Evolutionary conservation across 2,888 invertebrate species (phyloP).

Genomic region (Diarsia dahlii): DNA sequence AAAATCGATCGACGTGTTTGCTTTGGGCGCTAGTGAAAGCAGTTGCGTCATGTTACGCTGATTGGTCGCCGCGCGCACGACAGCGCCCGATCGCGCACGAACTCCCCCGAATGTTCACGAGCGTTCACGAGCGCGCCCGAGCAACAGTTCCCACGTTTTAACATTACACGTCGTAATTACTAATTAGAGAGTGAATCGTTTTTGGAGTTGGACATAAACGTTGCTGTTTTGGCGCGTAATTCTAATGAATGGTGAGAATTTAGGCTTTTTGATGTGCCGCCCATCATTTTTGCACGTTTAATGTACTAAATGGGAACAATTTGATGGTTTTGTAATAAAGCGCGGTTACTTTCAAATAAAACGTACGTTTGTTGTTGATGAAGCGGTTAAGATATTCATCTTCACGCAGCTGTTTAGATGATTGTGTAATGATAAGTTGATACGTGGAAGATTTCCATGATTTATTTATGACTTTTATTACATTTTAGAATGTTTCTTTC

Average conservation of each 20-base stretch:
- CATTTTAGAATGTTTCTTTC: slow-evolving; percentile 17
- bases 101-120: slow-evolving; percentile 44
- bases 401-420: slow-evolving; percentile 36
- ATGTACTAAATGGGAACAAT: slow-evolving; percentile 44
- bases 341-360: slow-evolving; percentile 56
- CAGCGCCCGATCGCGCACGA: slow-evolving; percentile 64
- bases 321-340: slow-evolving; percentile 43
- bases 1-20: slow-evolving; percentile 79
- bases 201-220: slow-evolving; percentile 58
- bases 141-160: slow-evolving; percentile 65
- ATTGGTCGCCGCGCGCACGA: slow-evolving; percentile 66
- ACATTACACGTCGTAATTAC: slow-evolving; percentile 54
- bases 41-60: slow-evolving; percentile 80
- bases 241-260: slow-evolving; percentile 53
- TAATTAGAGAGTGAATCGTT: slow-evolving; percentile 63
- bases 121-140: slow-evolving; percentile 50
- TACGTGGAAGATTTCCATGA: slow-evolving; percentile 27
- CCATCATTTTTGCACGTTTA: slow-evolving; percentile 48
- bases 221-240: slow-evolving; percentile 50
- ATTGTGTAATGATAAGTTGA: slow-evolving; percentile 49
- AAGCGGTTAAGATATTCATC: slow-evolving; percentile 26
- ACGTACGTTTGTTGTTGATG: slow-evolving; percentile 19
- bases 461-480: slow-evolving; percentile 40
- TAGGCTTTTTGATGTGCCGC: slow-evolving; percentile 32
- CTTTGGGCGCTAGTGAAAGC: slow-evolving; percentile 84